Evolutionary conservation across 2,797 vertebrate genomes (phyloP), one percentile per base, ranked within the genome.

Genomic region (Craterocephalus amniculus): DNA sequence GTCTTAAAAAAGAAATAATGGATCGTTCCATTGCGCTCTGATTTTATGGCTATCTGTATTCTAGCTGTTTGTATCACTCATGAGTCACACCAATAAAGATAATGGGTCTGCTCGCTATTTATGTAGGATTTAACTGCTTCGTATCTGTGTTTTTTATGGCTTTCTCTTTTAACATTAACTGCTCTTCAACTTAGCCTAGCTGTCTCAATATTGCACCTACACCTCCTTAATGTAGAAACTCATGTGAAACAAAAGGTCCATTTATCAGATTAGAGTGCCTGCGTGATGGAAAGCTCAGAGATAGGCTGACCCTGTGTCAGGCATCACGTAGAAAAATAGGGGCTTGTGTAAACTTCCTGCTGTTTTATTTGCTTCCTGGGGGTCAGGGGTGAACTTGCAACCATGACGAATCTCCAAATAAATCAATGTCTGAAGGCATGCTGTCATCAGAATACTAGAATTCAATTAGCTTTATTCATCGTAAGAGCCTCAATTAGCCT

Each of bases 311-410:
- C 62, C 64, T 35, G 40, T 73, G 81, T 89, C 84, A 61, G 69
- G 65, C 64, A 66, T 74, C 82, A 61, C 81, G 80, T 87, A n/a
- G n/a, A 80, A 63, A 80, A 87, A 91, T 87, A 70, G 58, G 43
- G 43, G 73, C 83, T 87, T 89, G 65, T 82, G 84, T 90, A 93
- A 92, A 94, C 91, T 91, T 92, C 91, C 89, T 89, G 88, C 80
- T 79, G 87, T 90, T 93, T 92, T 89, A 91, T 92, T 81, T 80
- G 90, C 85, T 88, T 93, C 88, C 16, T 90, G 84, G 80, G 36
- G 91, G 90, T 87, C 85, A 87, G 67, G 71, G 88, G 87, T 91
- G 83, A 85, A 11, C 66, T 31, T 67, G 88, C 26, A 66, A 75
- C 84, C 80, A 75, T 87, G 87, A 90, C 87, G 73, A 86, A 92